These are phyloP conservation scores for Neoascia interrupta DNA, from an alignment of 2,888 invertebrate species.

Conservation along the genomic window DNA sequence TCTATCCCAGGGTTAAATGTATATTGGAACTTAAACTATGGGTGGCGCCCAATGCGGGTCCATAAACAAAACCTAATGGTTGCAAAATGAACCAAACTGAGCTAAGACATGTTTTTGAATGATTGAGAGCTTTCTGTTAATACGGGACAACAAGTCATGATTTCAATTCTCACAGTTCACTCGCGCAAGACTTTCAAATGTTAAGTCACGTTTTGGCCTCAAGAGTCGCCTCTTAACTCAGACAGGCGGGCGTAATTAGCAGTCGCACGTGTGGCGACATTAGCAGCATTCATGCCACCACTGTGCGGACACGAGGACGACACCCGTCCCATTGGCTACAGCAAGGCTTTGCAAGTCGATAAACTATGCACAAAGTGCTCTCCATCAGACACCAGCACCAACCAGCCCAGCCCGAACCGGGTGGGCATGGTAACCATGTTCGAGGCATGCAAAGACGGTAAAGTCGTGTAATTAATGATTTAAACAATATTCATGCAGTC, in stretches of 20 bases:
- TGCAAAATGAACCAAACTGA: too few species aligned
- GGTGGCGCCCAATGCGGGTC: too few species aligned
- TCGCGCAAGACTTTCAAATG: too few species aligned
- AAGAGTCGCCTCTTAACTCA: constrained; percentile 31
- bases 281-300: too few species aligned
- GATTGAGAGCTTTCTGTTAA: too few species aligned
- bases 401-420: constrained; percentile 12
- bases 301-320: constrained; percentile 37
- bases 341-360: constrained; percentile 39
- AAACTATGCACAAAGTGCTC: constrained; percentile 35
- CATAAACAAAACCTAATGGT: too few species aligned
- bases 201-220: constrained; percentile 51
- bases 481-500: constrained; percentile 19
- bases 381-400: constrained; percentile 2
- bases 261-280: constrained; percentile 62
- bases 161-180: constrained; percentile 10
- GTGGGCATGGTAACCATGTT: not conserved
- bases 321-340: constrained; percentile 25
- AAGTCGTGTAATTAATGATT: constrained; percentile 58
- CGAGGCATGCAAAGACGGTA: constrained; percentile 2
- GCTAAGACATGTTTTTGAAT: too few species aligned
- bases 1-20: too few species aligned
- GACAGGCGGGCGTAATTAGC: constrained; percentile 52
- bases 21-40: too few species aligned
- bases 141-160: constrained; percentile 30